A percentile compares a stretch with the other conserved stretches of the same genome.
These are phyloP conservation scores for Nipponacmea schrenckii DNA, from an alignment of 2,888 invertebrate genomes.

Conservation along the genomic window DNA sequence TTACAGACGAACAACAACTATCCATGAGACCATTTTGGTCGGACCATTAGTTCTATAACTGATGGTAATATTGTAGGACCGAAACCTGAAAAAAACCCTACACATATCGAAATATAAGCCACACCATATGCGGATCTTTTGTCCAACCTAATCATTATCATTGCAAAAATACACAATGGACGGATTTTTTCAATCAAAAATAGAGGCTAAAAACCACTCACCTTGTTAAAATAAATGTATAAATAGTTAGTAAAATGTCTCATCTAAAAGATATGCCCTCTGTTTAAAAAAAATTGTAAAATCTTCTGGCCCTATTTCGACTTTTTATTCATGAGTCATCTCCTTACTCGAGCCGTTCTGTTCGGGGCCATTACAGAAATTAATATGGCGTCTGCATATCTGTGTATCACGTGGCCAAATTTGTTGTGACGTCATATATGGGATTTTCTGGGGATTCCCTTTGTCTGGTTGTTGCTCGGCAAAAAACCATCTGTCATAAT, in stretches of 20 bases:
- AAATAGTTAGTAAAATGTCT: background rate
- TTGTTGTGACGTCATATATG: constrained; percentile 19
- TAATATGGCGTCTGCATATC: constrained; percentile 22
- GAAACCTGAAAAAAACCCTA: background rate
- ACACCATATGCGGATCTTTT: constrained; percentile 6
- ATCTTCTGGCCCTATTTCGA: background rate
- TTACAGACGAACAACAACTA: background rate
- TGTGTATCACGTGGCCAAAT: constrained; percentile 24
- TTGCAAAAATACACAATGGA: background rate
- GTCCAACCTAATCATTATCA: background rate
- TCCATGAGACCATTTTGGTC: background rate
- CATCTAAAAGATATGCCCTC: background rate
- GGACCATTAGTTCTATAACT: background rate
- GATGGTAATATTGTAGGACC: background rate
- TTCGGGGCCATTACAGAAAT: constrained; percentile 22
- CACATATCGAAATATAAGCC: background rate
- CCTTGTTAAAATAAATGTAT: background rate
- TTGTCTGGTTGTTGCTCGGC: background rate
- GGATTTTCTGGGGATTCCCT: constrained; percentile 11
- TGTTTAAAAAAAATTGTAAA: background rate
- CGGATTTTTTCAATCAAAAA: background rate
- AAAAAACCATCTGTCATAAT: too few species aligned
- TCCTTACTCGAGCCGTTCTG: constrained; percentile 6
- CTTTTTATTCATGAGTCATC: constrained; percentile 13
- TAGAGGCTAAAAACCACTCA: background rate